Evolutionary conservation across 2,888 invertebrate species (phyloP), one percentile per base, ranked within the genome.

Genomic region (Patella depressa): DNA sequence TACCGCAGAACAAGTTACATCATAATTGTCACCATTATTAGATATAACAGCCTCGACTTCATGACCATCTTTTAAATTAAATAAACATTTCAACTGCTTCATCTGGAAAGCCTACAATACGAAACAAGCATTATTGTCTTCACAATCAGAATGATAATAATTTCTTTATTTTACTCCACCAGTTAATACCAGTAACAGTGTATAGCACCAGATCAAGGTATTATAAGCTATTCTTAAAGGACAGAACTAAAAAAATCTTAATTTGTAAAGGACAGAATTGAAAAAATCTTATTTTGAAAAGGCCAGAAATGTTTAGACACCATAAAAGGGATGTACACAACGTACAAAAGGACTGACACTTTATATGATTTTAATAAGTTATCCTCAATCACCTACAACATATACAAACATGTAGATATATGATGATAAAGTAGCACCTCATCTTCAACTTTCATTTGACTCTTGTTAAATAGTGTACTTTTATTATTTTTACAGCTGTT

Each of bases 41-140:
- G 79, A 75, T 7, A 79, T 77, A 17, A n/a, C 76, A 17, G 88
- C 88, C 7, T 79, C 54, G 11, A 85, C 86, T 34, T 76, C 77
- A 7, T 71, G 78, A n/a, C 82, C 83, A 11, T 81, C 78, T 24
- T 83, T 82, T 29, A 86, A 81, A 77, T 81, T 85, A 79, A 89
- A 88, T 91, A 97, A 97, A 76, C 92, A 92, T 55, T 86, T 85
- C 79, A 91, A 86, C 71, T 77, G 74, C 15, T 87, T 86, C 24
- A 80, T 80, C 86, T 91, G 90, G 81, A 88, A 91, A 17, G 86
- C 81, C 84, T 89, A 84, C 69, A 84, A 82, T 53, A 45, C 45
- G 1, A 45, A 45, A 45, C 45, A 45, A 45, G 45, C 9, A 45
- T 45, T 45, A 45, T 45, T 45, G 5, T 45, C 45, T 45, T 45